Percentiles rank a stretch among this genome's conserved stretches.
Conservation (phyloP, 92 coral and sea anemone genomes). For the Paragorgia papillata region DNA sequence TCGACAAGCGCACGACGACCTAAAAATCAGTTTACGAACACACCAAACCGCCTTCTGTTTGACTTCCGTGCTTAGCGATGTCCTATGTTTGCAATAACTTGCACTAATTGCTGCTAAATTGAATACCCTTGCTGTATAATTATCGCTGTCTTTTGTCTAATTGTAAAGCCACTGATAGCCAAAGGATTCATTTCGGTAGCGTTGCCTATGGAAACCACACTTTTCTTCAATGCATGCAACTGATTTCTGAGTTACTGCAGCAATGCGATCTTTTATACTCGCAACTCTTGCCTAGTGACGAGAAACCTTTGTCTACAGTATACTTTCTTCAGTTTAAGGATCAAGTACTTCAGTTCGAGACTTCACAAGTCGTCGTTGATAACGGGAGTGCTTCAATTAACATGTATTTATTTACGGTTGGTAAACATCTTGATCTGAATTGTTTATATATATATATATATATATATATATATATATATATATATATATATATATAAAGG, state of each 20-base stretch:
- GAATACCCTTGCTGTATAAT: background rate
- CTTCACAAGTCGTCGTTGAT: too few relatives aligned
- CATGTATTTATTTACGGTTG: background rate
- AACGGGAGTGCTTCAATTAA: background rate
- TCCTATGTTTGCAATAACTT: background rate
- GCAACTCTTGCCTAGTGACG: background rate
- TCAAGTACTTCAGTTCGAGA: too few relatives aligned
- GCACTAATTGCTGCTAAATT: background rate
- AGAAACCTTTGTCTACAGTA: too few relatives aligned
- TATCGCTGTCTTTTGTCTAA: background rate
- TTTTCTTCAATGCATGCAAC: background rate
- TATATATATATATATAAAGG: background rate
- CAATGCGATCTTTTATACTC: background rate
- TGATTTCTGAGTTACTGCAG: background rate
- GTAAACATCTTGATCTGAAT: background rate
- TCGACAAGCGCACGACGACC: too few relatives aligned
- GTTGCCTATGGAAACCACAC: background rate
- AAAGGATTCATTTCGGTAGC: background rate
- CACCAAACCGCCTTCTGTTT: too few relatives aligned
- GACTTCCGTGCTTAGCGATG: too few relatives aligned
- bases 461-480: too few relatives aligned
- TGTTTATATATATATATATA: too few relatives aligned
- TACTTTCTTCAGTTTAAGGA: too few relatives aligned
- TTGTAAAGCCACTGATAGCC: background rate
- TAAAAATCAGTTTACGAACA: too few relatives aligned